Evolutionary conservation across 2,113 vertebrate species (phyloP).

Genomic region (Callospermophilus lateralis): DNA sequence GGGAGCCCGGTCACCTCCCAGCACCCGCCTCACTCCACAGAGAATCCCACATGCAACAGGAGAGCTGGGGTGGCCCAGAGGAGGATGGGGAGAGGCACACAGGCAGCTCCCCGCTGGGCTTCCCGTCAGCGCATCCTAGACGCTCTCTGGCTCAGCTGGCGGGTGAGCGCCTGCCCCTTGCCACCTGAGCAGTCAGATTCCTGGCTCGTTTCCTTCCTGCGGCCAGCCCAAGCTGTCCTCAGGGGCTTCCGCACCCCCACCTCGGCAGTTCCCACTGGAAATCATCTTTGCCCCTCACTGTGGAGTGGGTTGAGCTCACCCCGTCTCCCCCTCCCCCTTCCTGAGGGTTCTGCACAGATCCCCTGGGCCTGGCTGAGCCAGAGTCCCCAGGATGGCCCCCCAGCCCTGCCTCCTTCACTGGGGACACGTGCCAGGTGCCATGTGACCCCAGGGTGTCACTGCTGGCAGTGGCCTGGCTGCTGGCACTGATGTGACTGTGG

Average conservation of each 20-base stretch:
- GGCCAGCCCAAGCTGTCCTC: background rate
- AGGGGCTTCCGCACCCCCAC: background rate
- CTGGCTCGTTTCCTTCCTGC: fast-evolving
- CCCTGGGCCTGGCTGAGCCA: fast-evolving
- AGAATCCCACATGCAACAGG: fast-evolving
- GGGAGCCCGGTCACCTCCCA: fast-evolving
- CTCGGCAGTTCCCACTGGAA: background rate
- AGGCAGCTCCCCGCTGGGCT: too few relatives aligned
- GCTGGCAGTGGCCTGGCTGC: background rate
- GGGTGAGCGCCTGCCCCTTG: background rate
- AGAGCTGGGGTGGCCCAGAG: fast-evolving
- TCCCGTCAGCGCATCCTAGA: fast-evolving
- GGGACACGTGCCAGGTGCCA: background rate
- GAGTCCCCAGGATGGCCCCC: background rate
- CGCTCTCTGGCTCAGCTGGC: background rate
- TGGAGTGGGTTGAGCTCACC: too few relatives aligned
- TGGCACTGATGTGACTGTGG: background rate
- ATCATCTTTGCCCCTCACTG: background rate
- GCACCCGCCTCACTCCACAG: fast-evolving
- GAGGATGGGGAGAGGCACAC: background rate
- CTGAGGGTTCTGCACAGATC: fast-evolving
- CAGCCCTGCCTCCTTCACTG: fast-evolving
- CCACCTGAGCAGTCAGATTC: background rate
- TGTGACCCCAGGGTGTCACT: background rate
- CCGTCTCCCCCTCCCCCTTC: background rate